A percentile compares a stretch with the other conserved stretches of the same genome.
Conservation (phyloP, 2,113 vertebrate species). For the Litocranius walleri region DNA sequence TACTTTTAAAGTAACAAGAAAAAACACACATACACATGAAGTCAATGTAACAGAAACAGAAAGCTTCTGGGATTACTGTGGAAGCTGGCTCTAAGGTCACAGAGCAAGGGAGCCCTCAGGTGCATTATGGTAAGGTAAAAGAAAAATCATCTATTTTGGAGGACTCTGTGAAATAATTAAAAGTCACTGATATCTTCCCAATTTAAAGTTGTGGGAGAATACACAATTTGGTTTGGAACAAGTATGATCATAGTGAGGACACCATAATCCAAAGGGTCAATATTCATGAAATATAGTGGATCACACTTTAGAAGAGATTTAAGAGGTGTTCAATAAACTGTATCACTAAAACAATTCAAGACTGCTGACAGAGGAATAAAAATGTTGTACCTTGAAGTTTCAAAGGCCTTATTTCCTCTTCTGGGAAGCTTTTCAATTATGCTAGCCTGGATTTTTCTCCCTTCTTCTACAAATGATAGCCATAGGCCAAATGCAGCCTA, state of each 20-base stretch:
- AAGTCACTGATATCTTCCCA: neutral
- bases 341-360: neutral
- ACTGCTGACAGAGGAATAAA: neutral
- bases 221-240: neutral
- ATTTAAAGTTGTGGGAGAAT: constrained; percentile 6
- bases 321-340: neutral
- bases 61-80: neutral
- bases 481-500: neutral
- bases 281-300: neutral
- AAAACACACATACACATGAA: neutral
- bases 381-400: neutral
- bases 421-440: constrained; percentile 27
- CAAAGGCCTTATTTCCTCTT: neutral
- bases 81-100: neutral
- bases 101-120: neutral
- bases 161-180: neutral
- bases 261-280: neutral
- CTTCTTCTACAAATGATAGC: neutral
- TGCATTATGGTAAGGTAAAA: neutral
- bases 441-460: neutral
- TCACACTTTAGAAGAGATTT: neutral
- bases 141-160: neutral
- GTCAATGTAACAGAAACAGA: neutral
- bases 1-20: neutral
- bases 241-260: neutral